A percentile compares a stretch with the other conserved stretches of the same genome.
Evolutionary conservation across 2,888 invertebrate species (phyloP).

Genomic region (Trissonchulus sp.): DNA sequence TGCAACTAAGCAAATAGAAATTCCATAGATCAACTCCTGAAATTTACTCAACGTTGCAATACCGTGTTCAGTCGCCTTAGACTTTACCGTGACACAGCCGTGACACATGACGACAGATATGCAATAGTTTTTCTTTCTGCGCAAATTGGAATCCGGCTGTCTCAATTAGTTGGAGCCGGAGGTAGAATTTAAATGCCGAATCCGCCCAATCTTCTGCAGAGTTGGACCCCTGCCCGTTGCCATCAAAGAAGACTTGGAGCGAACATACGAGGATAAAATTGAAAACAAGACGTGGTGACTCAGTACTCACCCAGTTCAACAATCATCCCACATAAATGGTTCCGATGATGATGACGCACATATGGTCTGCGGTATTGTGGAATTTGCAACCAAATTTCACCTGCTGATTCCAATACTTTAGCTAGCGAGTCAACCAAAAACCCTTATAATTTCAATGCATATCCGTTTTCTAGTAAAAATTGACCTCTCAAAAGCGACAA

Average conservation of each 20-base stretch:
- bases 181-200: neutral
- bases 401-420: neutral
- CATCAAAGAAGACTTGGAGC: neutral
- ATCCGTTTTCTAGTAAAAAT: neutral
- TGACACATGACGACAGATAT: neutral
- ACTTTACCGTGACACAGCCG: neutral
- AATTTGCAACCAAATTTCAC: neutral
- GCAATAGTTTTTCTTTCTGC: neutral
- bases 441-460: neutral
- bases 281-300: neutral
- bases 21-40: neutral
- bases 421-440: neutral
- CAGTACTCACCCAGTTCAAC: neutral
- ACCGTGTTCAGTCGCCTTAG: constrained; percentile 11
- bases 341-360: neutral
- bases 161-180: neutral
- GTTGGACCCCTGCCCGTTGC: neutral
- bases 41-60: neutral
- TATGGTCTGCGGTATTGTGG: neutral
- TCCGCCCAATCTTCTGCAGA: neutral
- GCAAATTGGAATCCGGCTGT: neutral
- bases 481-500: neutral
- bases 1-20: constrained; percentile 3
- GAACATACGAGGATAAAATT: neutral
- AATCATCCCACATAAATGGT: neutral